phyloP scores from a whole-genome alignment of 1,140 invertebrate genomes.

The Ips nitidus region DNA sequence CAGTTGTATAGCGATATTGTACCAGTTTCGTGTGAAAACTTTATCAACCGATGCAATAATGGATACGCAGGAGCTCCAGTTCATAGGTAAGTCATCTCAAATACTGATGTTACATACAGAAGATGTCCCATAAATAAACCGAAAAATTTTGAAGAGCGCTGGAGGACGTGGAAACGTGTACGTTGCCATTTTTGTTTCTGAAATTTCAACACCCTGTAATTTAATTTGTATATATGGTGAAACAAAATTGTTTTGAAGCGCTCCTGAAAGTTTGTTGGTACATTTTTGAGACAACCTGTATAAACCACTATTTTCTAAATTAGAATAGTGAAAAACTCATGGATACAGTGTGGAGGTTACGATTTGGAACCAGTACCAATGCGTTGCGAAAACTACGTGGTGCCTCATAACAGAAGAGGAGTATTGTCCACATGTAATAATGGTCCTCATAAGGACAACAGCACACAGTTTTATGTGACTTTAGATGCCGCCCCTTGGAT shows the following conservation, averaged over 20 bases:
- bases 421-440: slow-evolving; percentile 58
- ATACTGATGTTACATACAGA: too few species aligned
- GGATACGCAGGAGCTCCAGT: slow-evolving; percentile 55
- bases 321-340: slow-evolving; percentile 56
- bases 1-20: slow-evolving; percentile 57
- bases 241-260: too few species aligned
- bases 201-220: background rate
- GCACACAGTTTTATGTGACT: slow-evolving; percentile 78
- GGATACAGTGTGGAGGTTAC: slow-evolving; percentile 58
- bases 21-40: slow-evolving; percentile 56
- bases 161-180: too few species aligned
- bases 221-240: background rate
- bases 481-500: slow-evolving; percentile 74
- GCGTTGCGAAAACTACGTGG: slow-evolving; percentile 58
- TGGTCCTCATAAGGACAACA: slow-evolving; percentile 61
- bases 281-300: too few species aligned
- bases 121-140: too few species aligned
- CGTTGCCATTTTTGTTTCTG: background rate
- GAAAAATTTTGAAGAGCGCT: too few species aligned
- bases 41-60: slow-evolving; percentile 54
- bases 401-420: slow-evolving; percentile 58
- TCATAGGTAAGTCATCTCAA: slow-evolving; percentile 45
- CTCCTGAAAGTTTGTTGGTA: too few species aligned
- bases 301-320: slow-evolving; percentile 6
- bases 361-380: slow-evolving; percentile 49